Conservation (phyloP, 2,797 vertebrate species). For the Macropodus opercularis region DNA sequence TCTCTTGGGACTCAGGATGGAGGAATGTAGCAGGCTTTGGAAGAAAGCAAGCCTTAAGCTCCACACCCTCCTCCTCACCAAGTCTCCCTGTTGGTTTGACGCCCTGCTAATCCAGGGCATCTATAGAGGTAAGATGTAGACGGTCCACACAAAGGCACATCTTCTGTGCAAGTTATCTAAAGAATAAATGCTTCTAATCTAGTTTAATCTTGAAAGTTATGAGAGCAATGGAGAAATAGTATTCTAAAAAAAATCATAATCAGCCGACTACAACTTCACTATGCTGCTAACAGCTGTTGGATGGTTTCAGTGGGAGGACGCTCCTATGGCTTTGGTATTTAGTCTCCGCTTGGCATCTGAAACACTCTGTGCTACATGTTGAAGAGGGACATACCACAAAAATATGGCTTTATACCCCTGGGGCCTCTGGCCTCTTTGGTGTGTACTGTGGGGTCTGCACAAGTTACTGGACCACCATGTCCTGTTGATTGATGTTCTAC, state of each 20-base stretch:
- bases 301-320: constrained; percentile 22
- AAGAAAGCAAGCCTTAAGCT: constrained; percentile 48
- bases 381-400: constrained; percentile 1
- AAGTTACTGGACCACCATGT: constrained; percentile 44
- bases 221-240: too few species aligned
- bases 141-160: neutral
- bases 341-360: constrained; percentile 6
- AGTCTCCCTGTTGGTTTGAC: constrained; percentile 40
- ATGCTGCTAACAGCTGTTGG: constrained; percentile 30
- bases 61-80: constrained; percentile 53
- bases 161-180: neutral
- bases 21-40: constrained; percentile 70
- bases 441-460: constrained; percentile 41
- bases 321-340: constrained; percentile 4
- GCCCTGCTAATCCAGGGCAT: constrained; percentile 68
- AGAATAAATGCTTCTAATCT: neutral
- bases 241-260: too few species aligned
- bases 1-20: constrained; percentile 67
- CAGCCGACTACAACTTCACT: too few species aligned
- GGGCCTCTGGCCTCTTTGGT: neutral
- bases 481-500: neutral
- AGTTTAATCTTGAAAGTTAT: neutral
- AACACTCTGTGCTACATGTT: constrained; percentile 8
- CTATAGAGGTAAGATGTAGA: constrained; percentile 45
- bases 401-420: neutral